phyloP scores from a whole-genome alignment of 2,888 invertebrate genomes.

The Polyommatus icarus region DNA sequence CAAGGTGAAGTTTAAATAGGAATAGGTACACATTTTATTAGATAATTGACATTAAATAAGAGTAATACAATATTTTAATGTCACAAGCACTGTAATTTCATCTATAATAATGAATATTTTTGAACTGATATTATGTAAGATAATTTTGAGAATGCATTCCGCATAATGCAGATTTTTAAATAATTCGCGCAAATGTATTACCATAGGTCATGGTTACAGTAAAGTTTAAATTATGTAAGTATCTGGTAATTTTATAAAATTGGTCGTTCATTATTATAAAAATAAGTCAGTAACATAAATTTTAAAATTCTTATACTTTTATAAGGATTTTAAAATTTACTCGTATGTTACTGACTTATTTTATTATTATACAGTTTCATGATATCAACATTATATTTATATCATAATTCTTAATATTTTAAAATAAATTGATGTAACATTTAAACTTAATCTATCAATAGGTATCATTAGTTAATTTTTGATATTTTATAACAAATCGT shows the following conservation, averaged over 20 bases:
- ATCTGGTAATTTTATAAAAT: not conserved
- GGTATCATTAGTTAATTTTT: not conserved
- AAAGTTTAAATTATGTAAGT: not conserved
- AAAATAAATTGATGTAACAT: not conserved
- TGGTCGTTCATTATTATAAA: not conserved
- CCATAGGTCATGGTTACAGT: not conserved
- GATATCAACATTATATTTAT: not conserved
- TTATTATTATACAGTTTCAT: not conserved
- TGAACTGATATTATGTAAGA: too few relatives aligned
- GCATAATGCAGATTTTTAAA: not conserved
- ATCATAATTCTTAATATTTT: not conserved
- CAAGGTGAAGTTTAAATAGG: constrained; percentile 5
- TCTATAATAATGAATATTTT: too few relatives aligned
- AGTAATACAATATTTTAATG: not conserved
- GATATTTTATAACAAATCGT: too few relatives aligned
- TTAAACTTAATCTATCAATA: not conserved
- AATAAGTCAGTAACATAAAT: too few relatives aligned
- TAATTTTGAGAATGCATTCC: too few relatives aligned
- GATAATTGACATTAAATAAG: not conserved
- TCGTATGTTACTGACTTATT: not conserved
- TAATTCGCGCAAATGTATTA: not conserved
- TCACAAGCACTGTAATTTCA: too few relatives aligned
- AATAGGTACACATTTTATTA: constrained; percentile 6
- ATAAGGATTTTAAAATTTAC: not conserved
- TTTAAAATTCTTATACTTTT: too few relatives aligned